Conservation (phyloP, 2,797 vertebrate species). For the Cheirogaleus major region DNA sequence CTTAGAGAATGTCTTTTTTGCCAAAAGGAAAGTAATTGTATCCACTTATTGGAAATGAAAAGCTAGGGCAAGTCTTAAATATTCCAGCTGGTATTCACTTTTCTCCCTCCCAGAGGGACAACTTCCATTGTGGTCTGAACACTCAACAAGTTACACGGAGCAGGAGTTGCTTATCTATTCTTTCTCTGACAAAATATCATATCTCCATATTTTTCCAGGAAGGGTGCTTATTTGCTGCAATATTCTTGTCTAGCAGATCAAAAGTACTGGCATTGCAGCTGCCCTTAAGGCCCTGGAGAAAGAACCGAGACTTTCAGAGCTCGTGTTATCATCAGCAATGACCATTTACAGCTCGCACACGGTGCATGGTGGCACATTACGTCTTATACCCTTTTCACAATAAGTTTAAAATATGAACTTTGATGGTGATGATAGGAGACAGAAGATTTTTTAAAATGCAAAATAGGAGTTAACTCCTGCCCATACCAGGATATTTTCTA, state of each 20-base stretch:
- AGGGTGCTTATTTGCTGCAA: background rate
- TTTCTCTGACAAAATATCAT: background rate
- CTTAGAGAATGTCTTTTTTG: conserved; percentile 34
- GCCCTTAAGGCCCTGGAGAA: background rate
- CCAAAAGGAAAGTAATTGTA: conserved; percentile 61
- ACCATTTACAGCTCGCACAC: fast-evolving
- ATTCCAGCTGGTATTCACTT: background rate
- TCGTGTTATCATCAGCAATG: fast-evolving
- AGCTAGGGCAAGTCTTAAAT: background rate
- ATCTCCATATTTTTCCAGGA: background rate
- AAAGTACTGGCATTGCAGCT: background rate
- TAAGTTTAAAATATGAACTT: background rate
- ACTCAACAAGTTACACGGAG: background rate
- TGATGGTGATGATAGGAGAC: background rate
- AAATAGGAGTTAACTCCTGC: background rate
- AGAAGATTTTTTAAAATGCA: background rate
- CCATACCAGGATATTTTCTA: background rate
- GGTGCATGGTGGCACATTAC: fast-evolving
- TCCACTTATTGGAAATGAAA: conserved; percentile 60
- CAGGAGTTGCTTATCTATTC: background rate
- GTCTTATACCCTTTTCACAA: background rate
- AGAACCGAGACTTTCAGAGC: background rate
- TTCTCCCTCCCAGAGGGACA: background rate
- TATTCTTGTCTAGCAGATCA: background rate
- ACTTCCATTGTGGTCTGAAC: background rate